Percentiles rank a stretch among this genome's conserved stretches.
Conservation (phyloP, 2,113 vertebrate species). For the Microtus pennsylvanicus region DNA sequence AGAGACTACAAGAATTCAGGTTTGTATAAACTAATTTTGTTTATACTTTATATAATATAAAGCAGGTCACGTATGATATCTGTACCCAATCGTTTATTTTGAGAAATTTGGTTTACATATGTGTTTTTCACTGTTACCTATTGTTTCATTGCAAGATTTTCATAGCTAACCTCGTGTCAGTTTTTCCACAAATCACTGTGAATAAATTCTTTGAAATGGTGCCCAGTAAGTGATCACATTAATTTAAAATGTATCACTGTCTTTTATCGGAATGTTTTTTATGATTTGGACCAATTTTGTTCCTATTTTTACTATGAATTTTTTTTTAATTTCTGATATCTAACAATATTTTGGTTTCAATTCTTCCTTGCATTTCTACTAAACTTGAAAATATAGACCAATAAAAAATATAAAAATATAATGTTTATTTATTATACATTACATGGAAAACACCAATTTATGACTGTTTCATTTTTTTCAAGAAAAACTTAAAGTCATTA, state of each 20-base stretch:
- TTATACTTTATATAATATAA: not conserved
- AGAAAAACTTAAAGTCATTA: not conserved
- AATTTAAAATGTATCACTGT: not conserved
- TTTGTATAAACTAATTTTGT: not conserved
- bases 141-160: not conserved
- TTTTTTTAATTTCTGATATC: not conserved
- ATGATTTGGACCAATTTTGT: not conserved
- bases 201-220: not conserved
- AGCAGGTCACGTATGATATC: not conserved
- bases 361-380: rapidly evolving
- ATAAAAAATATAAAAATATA: not conserved
- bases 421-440: not conserved
- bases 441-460: not conserved
- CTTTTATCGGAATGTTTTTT: not conserved
- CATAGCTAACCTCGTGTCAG: not conserved
- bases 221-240: not conserved
- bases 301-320: not conserved
- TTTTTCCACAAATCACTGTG: not conserved
- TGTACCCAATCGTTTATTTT: not conserved
- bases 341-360: not conserved
- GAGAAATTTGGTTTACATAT: not conserved
- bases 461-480: not conserved
- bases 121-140: not conserved
- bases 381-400: not conserved
- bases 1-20: not conserved